phyloP scores from a whole-genome alignment of 2,113 vertebrate species.

The Apodemus sylvaticus region DNA sequence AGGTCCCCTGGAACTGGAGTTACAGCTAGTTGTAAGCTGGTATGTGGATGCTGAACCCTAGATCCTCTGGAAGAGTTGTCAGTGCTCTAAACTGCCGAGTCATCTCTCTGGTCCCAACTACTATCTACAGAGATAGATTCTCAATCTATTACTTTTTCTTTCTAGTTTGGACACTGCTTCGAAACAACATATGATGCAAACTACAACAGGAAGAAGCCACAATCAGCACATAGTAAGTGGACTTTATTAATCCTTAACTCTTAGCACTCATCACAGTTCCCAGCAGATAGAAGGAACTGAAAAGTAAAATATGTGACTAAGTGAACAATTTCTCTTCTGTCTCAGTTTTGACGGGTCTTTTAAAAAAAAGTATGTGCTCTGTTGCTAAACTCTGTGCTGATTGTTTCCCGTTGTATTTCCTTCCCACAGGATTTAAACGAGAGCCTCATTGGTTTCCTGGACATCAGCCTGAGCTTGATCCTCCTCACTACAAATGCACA shows the following conservation, averaged over 20 bases:
- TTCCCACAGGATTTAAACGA: conserved; percentile 75
- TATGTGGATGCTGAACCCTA: neutral
- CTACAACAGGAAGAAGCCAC: conserved; percentile 76
- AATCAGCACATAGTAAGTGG: conserved; percentile 68
- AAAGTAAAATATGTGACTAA: conserved; percentile 44
- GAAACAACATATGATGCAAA: conserved; percentile 79
- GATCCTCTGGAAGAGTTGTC: neutral
- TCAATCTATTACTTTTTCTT: conserved; percentile 66
- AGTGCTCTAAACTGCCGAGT: neutral
- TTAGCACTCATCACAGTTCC: neutral
- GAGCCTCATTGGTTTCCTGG: conserved; percentile 78
- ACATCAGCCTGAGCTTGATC: conserved; percentile 82
- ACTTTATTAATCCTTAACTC: conserved; percentile 57
- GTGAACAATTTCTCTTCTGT: conserved; percentile 9
- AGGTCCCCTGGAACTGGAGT: neutral
- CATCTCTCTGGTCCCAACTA: neutral
- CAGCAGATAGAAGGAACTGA: conserved; percentile 12
- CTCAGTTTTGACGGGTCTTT: neutral
- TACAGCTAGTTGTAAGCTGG: neutral
- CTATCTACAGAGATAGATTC: neutral
- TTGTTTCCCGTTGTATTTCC: neutral
- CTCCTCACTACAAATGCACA: conserved; percentile 58
- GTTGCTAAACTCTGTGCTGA: neutral
- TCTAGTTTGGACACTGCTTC: conserved; percentile 84
- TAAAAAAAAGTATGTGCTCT: neutral